Evolutionary conservation across 2,113 vertebrate genomes (phyloP).

Genomic region (Anarhynchus alexandrinus): DNA sequence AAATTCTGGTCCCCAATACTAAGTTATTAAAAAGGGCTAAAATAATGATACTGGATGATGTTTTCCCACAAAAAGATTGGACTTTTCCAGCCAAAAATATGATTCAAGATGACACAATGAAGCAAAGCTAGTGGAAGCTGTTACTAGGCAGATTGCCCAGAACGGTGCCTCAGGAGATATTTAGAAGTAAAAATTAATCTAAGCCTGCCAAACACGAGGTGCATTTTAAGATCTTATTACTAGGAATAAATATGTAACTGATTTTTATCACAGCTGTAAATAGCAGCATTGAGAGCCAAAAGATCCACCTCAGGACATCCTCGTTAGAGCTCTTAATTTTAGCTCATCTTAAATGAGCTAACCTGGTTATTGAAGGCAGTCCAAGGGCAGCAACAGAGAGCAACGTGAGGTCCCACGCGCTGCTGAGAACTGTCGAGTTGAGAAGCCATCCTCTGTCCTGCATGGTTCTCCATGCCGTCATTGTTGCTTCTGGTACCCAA

Average conservation of each 20-base stretch:
- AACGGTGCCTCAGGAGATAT: not conserved
- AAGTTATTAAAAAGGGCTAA: not conserved
- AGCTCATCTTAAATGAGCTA: not conserved
- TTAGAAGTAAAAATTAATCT: not conserved
- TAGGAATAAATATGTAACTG: conserved; percentile 45
- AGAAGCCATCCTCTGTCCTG: not conserved
- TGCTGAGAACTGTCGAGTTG: not conserved
- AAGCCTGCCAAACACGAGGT: conserved; percentile 10
- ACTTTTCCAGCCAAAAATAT: not conserved
- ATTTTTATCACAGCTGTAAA: conserved; percentile 48
- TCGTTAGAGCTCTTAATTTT: conserved; percentile 28
- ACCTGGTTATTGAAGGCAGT: conserved; percentile 10
- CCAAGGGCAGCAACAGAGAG: not conserved
- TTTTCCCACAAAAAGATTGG: not conserved
- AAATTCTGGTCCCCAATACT: not conserved
- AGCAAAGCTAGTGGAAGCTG: not conserved
- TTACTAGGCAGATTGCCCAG: conserved; percentile 4
- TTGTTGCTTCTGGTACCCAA: not conserved
- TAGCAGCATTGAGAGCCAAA: not conserved
- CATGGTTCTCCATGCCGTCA: not conserved
- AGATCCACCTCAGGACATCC: conserved; percentile 16
- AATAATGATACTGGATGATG: not conserved
- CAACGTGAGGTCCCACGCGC: fast-evolving
- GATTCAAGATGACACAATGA: not conserved
- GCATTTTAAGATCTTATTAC: conserved; percentile 17